phyloP scores from a whole-genome alignment of 2,113 vertebrate species.

The Lanius collurio region DNA sequence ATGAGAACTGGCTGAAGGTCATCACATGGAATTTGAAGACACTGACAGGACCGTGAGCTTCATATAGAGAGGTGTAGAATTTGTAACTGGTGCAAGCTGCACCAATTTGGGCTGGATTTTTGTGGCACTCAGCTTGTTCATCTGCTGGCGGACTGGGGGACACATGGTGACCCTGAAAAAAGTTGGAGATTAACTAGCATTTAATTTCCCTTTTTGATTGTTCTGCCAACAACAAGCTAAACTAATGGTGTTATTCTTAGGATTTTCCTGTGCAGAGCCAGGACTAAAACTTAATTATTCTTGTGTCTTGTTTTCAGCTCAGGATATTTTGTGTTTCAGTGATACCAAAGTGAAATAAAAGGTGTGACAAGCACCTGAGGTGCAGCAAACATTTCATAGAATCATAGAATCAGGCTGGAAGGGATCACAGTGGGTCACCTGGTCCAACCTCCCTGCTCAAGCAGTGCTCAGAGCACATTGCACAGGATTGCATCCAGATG shows the following conservation, averaged over 20 bases:
- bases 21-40: background rate
- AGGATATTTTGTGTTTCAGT: background rate
- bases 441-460: background rate
- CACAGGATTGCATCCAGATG: background rate
- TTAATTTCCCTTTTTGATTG: background rate
- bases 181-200: fast-evolving
- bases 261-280: background rate
- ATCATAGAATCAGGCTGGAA: background rate
- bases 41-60: background rate
- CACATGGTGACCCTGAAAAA: background rate
- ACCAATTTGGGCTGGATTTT: background rate
- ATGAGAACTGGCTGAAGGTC: background rate
- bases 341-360: background rate
- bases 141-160: background rate
- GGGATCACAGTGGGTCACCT: background rate
- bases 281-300: background rate
- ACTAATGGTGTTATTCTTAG: no score
- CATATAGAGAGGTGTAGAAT: background rate
- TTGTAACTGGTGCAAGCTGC: background rate
- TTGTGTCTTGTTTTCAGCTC: background rate
- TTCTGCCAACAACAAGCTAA: background rate
- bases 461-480: background rate
- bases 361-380: background rate
- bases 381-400: background rate
- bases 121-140: background rate